Conservation (phyloP, 2,797 vertebrate species). For the Pipistrellus kuhlii region DNA sequence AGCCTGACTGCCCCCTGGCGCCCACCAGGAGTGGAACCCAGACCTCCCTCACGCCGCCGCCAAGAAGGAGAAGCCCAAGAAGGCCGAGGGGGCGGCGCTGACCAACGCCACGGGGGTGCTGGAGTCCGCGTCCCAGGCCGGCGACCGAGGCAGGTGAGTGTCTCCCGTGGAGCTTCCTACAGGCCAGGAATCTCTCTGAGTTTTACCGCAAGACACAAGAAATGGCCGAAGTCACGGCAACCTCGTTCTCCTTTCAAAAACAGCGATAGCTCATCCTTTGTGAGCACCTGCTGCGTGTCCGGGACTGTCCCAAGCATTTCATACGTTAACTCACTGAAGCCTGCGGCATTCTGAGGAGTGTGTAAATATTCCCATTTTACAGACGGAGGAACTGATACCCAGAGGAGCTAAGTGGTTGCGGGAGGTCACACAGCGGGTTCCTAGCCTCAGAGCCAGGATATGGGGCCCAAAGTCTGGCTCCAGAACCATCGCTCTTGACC, state of each 20-base stretch:
- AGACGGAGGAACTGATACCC: not conserved
- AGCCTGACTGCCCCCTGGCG: not conserved
- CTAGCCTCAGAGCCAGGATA: not conserved
- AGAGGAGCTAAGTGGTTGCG: conserved; percentile 1
- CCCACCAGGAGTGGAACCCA: conserved; percentile 95
- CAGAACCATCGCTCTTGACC: not conserved
- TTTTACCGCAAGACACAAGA: not conserved
- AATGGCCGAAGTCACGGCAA: not conserved
- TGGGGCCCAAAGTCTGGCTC: not conserved
- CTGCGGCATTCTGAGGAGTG: not conserved
- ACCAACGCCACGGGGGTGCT: conserved; percentile 91
- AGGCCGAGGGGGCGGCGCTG: conserved; percentile 91
- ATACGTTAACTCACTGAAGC: not conserved
- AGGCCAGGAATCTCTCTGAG: not conserved
- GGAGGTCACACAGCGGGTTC: not conserved
- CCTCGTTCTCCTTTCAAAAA: not conserved
- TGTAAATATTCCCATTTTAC: not conserved
- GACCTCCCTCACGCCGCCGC: conserved; percentile 93
- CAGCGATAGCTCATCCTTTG: not conserved
- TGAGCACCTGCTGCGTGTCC: not conserved
- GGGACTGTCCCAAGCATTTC: not conserved
- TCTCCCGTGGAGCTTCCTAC: not conserved
- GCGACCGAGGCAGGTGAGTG: conserved; percentile 95
- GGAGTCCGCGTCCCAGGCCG: conserved; percentile 92
- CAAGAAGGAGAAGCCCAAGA: conserved; percentile 96